Percentiles rank a stretch among this genome's conserved stretches.
Conservation (phyloP, 2,888 invertebrate species). For the Bursaphelenchus okinawaensis region DNA sequence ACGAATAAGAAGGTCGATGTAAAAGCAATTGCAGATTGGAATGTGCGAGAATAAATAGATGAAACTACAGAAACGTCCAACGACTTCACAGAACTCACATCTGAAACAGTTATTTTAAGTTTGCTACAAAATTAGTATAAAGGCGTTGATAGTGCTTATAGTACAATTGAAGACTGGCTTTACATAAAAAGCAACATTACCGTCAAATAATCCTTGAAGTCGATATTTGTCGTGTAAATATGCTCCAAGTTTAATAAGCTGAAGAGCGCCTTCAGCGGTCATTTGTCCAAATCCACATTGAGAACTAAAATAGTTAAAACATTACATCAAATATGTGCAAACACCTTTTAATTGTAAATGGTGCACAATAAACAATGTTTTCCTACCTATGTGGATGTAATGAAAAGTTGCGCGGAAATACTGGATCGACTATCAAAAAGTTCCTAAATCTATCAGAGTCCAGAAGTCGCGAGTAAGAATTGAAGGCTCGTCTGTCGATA, state of each 20-base stretch:
- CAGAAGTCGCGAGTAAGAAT: conserved; percentile 25
- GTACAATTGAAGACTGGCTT: too few species aligned
- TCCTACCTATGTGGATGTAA: conserved; percentile 31
- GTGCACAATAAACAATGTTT: too few species aligned
- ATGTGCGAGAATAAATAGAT: conserved; percentile 80
- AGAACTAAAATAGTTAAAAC: conserved; percentile 25
- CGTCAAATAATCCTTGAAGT: conserved; percentile 11
- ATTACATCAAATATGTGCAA: conserved; percentile 6
- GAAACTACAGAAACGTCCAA: conserved; percentile 60
- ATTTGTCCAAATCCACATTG: conserved; percentile 64
- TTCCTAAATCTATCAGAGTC: conserved; percentile 28
- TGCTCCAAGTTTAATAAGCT: conserved; percentile 74
- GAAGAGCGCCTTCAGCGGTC: conserved; percentile 74
- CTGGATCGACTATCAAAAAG: conserved; percentile 33
- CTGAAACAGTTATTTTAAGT: not conserved
- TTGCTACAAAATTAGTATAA: not conserved
- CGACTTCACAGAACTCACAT: not conserved
- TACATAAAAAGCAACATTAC: too few species aligned
- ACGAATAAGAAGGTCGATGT: conserved; percentile 67
- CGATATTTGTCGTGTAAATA: conserved; percentile 62
- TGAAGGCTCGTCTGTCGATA: conserved; percentile 32
- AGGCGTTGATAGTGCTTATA: too few species aligned
- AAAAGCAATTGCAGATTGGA: conserved; percentile 79
- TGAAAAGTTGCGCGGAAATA: conserved; percentile 17
- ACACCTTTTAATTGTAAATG: too few species aligned